A percentile compares a stretch with the other conserved stretches of the same genome.
phyloP scores from a whole-genome alignment of 64 coral and sea anemone genomes.

The Pachyseris speciosa region DNA sequence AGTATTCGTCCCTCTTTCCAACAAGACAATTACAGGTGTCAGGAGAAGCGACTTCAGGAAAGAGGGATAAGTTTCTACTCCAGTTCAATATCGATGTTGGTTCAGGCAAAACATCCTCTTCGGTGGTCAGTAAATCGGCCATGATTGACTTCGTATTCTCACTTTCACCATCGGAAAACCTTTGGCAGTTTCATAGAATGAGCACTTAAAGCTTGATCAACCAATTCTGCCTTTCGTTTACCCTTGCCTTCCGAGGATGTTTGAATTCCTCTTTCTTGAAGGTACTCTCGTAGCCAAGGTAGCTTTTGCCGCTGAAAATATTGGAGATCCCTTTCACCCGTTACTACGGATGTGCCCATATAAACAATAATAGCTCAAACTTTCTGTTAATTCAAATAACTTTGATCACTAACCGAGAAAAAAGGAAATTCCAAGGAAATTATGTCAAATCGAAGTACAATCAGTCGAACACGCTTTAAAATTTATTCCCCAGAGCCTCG shows the following conservation, averaged over 20 bases:
- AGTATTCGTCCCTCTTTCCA: conserved; percentile 48
- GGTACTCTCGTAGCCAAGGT: conserved; percentile 28
- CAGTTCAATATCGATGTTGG: conserved; percentile 10
- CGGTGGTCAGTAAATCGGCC: conserved; percentile 3
- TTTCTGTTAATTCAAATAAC: not conserved
- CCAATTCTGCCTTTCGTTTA: conserved; percentile 67
- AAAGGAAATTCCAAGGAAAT: not conserved
- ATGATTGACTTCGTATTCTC: conserved; percentile 29
- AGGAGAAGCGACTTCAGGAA: conserved; percentile 64
- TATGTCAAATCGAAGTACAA: not conserved
- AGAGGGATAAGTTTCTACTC: conserved; percentile 28
- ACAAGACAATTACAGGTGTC: conserved; percentile 61
- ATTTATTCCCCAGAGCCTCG: not conserved
- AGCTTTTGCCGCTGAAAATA: conserved; percentile 34
- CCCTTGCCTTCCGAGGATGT: conserved; percentile 56
- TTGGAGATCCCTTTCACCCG: not conserved
- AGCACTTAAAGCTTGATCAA: conserved; percentile 64
- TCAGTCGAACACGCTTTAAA: not conserved
- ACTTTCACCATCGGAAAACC: not conserved
- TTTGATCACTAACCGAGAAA: not conserved
- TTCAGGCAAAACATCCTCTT: conserved; percentile 49
- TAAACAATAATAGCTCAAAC: not conserved
- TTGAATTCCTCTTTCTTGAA: too few species aligned
- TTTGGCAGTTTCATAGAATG: too few species aligned
- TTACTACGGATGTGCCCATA: conserved; percentile 5